Evolutionary conservation across 2,797 vertebrate genomes (phyloP), one percentile per base, ranked within the genome.

Genomic region (Cynodonichthys magdalenae): DNA sequence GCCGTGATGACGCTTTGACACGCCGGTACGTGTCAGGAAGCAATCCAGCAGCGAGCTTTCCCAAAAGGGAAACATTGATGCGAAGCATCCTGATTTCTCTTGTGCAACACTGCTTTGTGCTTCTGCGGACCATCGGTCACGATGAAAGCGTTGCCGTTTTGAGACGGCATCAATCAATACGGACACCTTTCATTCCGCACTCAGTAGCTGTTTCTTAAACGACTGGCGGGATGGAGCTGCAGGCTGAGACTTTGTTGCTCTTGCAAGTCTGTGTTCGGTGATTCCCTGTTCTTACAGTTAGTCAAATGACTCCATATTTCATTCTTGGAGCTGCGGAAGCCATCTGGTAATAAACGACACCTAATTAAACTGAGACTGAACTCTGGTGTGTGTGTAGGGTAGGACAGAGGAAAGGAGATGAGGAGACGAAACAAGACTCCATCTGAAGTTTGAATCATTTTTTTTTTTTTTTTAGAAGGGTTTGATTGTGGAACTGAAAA

Each of bases 301-400:
- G 80, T 59, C 53, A 77, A 56, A 79, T 48, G 53, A 66, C 53
- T 79, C 53, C 55, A 59, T 61, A 73, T 75, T 83, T 79, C 55
- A 69, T 49, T 72, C 53, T 75, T 46, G 17, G 42, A 50, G 51
- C 58, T 66, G 54, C 42, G 42, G 48, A 75, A 63, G 48, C 56
- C 53, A 59, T 69, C 62, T 65, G 74, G 67, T 62, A 71, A 78
- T 54, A 75, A 80, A 76, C 71, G 53, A 83, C 50, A 47, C 42
- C 70, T 75, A 86, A 86, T 86, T 81, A 85, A 81, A 80, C 31
- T 18, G 29, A 66, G 56, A 15, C 41, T 78, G 70, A 77, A 77
- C 55, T 80, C 53, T 59, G 17, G 49, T 36, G 46, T 47, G n/a
- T 12, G 46, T 11, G 31, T 20, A 18, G 3, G 18, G 18, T 11